Evolutionary conservation across 2,113 vertebrate species (phyloP), one percentile per base, ranked within the genome.

Genomic region (Pterocles burchelli): DNA sequence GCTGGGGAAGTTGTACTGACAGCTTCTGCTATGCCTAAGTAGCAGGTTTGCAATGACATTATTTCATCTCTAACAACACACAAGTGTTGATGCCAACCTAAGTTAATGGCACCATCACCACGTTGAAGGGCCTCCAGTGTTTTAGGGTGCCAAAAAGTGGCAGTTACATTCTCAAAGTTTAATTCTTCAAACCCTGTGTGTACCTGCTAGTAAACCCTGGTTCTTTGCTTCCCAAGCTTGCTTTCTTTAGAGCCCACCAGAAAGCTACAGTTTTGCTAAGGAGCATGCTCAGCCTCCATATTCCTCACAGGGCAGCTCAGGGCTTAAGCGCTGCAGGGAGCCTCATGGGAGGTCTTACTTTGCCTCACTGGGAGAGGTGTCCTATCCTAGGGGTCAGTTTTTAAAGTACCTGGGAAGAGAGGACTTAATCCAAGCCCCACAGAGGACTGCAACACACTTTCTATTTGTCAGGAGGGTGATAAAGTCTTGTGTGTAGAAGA

Each of bases 351-450:
- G 20, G 24, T 57, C 21, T 75, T 19, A 34, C 18, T 79, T 51
- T 63, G 29, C n/a, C 25, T 48, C 1, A 0, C 1, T 4, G 34
- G 29, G n/a, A 65, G 45, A 41, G 18, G 18, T 41, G 4, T n/a
- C 33, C 68, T 67, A 24, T 11, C 15, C 38, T 45, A 49, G 20
- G 17, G 3, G 5, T 20, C 54, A 4, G 5, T 49, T 61, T 73
- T 45, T 38, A 61, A 59, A 72, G 20, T 34, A 38, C 33, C 17
- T 2, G 3, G 31, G 24, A 67, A 20, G 18, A 85, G 18, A 62
- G 13, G 33, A 38, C 48, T 57, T 84, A 8, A 52, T 51, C 21
- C 63, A 48, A 58, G 19, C 21, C 29, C 29, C 45, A 31, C 33
- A 45, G 46, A 72, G 45, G 71, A 43, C 49, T 41, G 45, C 7